Conservation (phyloP, 2,797 vertebrate genomes). For the Clarias platycephalus region DNA sequence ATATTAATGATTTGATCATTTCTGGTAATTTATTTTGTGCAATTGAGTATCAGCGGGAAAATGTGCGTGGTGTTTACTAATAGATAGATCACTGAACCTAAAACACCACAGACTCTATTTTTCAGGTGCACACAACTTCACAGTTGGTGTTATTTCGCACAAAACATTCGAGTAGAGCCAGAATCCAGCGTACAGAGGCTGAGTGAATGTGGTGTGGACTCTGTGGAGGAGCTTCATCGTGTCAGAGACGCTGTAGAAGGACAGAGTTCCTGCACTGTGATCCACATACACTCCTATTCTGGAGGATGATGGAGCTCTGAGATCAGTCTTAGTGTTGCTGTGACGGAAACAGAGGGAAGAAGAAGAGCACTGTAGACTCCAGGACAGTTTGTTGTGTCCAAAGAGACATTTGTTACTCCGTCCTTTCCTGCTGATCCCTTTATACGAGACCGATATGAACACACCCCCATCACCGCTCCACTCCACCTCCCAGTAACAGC, state of each 20-base stretch:
- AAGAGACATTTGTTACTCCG: not conserved
- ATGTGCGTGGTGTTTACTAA: too few species aligned
- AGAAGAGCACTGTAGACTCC: not conserved
- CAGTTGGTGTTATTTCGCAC: not conserved
- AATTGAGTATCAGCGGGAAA: too few species aligned
- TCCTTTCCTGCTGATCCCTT: not conserved
- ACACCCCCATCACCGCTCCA: not conserved
- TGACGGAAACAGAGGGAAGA: not conserved
- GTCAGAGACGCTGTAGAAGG: too few species aligned
- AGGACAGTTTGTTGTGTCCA: not conserved
- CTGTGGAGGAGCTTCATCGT: too few species aligned
- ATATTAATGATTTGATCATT: too few species aligned
- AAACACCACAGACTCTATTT: not conserved
- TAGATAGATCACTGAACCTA: too few species aligned
- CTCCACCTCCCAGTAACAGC: constrained; percentile 8
- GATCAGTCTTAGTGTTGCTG: not conserved
- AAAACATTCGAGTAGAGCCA: not conserved
- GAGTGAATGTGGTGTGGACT: not conserved
- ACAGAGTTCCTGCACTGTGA: too few species aligned
- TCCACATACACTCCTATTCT: not conserved
- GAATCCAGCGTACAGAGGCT: not conserved
- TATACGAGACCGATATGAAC: not conserved
- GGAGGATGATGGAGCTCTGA: not conserved
- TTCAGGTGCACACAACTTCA: not conserved
- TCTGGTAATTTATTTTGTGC: too few species aligned